phyloP scores from a whole-genome alignment of 2,113 vertebrate genomes.

The Upupa epops region DNA sequence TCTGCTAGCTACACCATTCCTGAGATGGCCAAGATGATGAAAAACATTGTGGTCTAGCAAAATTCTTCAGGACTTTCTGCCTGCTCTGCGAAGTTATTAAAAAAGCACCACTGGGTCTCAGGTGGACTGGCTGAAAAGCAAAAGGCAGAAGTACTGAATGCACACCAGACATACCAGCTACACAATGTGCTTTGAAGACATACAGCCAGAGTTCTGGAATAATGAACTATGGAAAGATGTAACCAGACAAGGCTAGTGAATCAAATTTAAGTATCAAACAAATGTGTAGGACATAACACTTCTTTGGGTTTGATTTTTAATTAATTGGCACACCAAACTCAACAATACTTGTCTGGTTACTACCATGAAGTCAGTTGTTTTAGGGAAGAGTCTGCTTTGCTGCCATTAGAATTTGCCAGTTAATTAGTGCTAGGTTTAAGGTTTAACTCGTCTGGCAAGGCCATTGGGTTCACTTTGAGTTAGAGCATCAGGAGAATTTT shows the following conservation, averaged over 20 bases:
- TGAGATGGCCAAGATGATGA: no score
- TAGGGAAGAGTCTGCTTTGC: not conserved
- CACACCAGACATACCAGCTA: not conserved
- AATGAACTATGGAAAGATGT: not conserved
- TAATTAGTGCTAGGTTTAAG: not conserved
- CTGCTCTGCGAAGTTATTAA: not conserved
- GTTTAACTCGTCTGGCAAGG: not conserved
- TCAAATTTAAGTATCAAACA: not conserved
- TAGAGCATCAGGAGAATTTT: not conserved
- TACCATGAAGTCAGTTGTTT: not conserved
- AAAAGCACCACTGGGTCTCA: not conserved
- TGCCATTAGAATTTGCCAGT: not conserved
- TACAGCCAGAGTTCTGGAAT: not conserved
- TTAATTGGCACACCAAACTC: not conserved
- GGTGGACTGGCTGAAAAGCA: not conserved
- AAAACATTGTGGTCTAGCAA: not conserved
- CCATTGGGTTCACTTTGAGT: not conserved
- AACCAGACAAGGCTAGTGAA: not conserved
- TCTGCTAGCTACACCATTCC: no score
- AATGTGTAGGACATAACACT: not conserved
- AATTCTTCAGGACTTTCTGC: not conserved
- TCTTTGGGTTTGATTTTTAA: not conserved
- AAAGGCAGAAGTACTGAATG: not conserved
- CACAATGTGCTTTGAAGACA: not conserved
- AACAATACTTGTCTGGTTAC: not conserved